Base-by-base conservation (phyloP, 1,140 invertebrate species). In the Drosophila miranda region DNA sequence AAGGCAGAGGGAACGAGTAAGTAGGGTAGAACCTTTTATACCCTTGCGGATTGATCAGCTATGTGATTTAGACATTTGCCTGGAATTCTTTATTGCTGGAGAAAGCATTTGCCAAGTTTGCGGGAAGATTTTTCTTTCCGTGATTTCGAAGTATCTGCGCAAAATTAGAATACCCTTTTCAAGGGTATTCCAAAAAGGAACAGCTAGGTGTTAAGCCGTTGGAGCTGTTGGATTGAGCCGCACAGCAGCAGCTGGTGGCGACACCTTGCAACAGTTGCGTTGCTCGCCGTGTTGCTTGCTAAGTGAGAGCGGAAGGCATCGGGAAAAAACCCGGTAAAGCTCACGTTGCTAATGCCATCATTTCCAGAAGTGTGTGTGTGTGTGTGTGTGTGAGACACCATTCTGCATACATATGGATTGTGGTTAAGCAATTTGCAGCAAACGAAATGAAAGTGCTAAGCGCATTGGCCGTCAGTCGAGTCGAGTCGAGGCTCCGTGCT, bases 371-470 rank as follows among this genome's bases (percentile, higher is more conserved):
- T 44, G n/a, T 30, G 13, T 28, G 13, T 26, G 7, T 21, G 23
- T 23, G 34, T 58, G 42, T 30, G 13, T 28, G 19, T 59, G 42
- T 49, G 54, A 43, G 54, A 50, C 62, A 62, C 38, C 34, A 50
- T 43, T 70, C 78, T 73, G 56, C 75, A 83, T 78, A 72, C 61
- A 70, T 67, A 75, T 87, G 74, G 74, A 86, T 87, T 86, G 81
- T 82, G 77, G 81, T 87, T 86, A 78, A 78, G 81, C 78, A 81
- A 87, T 86, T 86, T 86, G 82, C 78, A 78, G 78, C 66, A 87
- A 87, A 78, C 82, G 78, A 78, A 86, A 81, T 81, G 77, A 86
- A 86, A 86, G 70, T 81, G 75, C 82, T 86, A 87, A 81, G 78
- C 82, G 82, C 81, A 81, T 86, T 78, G 82, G 66, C 68, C 69